Conservation (phyloP, 2,888 invertebrate species). For the Macrosoma leucophasiata region DNA sequence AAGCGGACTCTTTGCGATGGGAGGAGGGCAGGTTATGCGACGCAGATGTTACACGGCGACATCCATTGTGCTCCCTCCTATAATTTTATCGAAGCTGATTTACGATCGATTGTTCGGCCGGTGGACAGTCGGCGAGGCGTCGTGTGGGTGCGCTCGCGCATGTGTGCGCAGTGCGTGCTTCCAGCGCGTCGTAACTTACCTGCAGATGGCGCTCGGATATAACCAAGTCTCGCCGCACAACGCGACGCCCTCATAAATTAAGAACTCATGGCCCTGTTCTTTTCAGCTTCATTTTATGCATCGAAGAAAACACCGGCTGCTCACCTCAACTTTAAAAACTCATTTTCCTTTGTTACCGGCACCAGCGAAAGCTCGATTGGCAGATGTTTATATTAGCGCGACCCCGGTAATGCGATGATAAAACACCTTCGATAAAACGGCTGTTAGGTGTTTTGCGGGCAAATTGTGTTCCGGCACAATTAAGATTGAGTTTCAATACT, state of each 20-base stretch:
- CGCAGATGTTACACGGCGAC: constrained; percentile 54
- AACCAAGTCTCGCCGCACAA: constrained; percentile 46
- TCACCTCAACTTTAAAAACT: constrained; percentile 25
- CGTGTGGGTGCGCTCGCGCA: constrained; percentile 59
- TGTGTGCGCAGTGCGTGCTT: constrained; percentile 44
- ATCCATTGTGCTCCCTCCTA: constrained; percentile 74
- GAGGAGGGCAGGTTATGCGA: constrained; percentile 57
- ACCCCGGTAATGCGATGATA: constrained; percentile 45
- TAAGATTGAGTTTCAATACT: constrained; percentile 66
- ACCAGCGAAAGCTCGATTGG: constrained; percentile 29
- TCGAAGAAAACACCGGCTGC: constrained; percentile 35
- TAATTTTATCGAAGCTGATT: constrained; percentile 76
- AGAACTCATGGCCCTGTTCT: constrained; percentile 51
- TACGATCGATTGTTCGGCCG: constrained; percentile 74
- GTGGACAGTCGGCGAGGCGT: constrained; percentile 60
- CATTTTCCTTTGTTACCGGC: constrained; percentile 26
- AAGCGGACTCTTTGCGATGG: constrained; percentile 60
- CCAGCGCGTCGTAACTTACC: constrained; percentile 45
- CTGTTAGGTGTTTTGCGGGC: constrained; percentile 42
- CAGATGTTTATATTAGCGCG: constrained; percentile 48
- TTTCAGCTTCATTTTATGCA: constrained; percentile 54
- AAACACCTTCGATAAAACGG: constrained; percentile 47
- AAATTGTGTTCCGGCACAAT: constrained; percentile 67
- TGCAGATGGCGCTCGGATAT: constrained; percentile 64
- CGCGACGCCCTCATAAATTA: constrained; percentile 68